These are phyloP conservation scores for Automeris io DNA, from an alignment of 2,888 invertebrate species.

Conservation along the genomic window DNA sequence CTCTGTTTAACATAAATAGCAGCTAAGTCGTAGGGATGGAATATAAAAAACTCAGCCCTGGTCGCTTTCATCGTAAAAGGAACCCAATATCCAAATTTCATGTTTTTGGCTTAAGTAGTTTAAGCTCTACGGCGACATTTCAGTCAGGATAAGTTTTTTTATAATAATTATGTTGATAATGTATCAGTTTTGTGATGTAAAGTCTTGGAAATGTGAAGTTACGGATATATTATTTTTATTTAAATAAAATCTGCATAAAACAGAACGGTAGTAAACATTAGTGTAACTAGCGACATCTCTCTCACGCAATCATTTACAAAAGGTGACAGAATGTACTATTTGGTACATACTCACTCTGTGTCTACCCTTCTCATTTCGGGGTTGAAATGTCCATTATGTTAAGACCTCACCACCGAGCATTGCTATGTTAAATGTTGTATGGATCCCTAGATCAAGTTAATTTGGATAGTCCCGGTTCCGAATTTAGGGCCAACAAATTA, in stretches of 20 bases:
- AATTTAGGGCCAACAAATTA: conserved; percentile 72
- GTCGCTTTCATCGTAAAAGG: too few relatives aligned
- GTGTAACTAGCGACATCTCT: conserved; percentile 36
- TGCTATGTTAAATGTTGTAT: not conserved
- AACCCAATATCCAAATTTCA: too few relatives aligned
- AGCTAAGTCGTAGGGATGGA: too few relatives aligned
- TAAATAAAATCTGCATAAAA: conserved; percentile 24
- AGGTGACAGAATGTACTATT: conserved; percentile 40
- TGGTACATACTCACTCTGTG: conserved; percentile 52
- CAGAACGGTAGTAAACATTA: conserved; percentile 34
- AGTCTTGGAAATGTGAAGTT: too few relatives aligned
- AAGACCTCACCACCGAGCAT: conserved; percentile 20
- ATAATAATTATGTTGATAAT: too few relatives aligned
- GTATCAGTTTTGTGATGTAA: too few relatives aligned
- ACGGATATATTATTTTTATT: too few relatives aligned
- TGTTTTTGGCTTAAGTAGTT: too few relatives aligned
- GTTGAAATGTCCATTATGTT: conserved; percentile 36
- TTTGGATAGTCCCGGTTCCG: conserved; percentile 44
- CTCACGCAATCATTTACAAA: conserved; percentile 34
- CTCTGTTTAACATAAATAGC: too few relatives aligned
- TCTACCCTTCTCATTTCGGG: conserved; percentile 63
- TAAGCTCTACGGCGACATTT: too few relatives aligned
- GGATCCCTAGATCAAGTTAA: conserved; percentile 18
- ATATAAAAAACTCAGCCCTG: too few relatives aligned
- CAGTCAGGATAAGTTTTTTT: too few relatives aligned